Percentiles rank a stretch among this genome's conserved stretches.
phyloP scores from a whole-genome alignment of 2,888 invertebrate species.

The Drosophila glabriapex region DNA sequence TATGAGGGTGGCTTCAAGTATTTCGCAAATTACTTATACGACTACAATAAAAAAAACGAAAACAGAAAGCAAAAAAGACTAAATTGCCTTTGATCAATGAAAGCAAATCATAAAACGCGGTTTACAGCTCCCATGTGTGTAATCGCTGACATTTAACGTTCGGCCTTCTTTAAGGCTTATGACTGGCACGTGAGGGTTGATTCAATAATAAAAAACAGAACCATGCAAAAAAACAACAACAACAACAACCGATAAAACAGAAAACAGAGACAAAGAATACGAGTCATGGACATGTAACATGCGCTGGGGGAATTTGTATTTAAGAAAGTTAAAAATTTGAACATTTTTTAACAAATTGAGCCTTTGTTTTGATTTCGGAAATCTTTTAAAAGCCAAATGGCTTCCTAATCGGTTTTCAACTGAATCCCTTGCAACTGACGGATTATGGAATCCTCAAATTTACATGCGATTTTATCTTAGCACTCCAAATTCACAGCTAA shows the following conservation, averaged over 20 bases:
- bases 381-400: constrained; percentile 18
- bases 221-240: neutral
- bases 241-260: neutral
- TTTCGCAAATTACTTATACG: constrained; percentile 33
- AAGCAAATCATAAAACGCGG: constrained; percentile 85
- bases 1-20: constrained; percentile 38
- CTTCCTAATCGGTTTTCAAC: constrained; percentile 14
- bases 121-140: constrained; percentile 86
- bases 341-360: constrained; percentile 30
- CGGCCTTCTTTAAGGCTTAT: constrained; percentile 57
- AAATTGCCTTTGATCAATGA: constrained; percentile 69
- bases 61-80: neutral
- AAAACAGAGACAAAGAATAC: constrained; percentile 11
- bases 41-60: constrained; percentile 3
- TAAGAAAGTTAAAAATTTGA: constrained; percentile 25
- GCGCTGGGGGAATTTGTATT: constrained; percentile 43
- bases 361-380: constrained; percentile 50
- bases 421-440: constrained; percentile 6
- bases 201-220: constrained; percentile 7
- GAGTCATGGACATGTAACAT: constrained; percentile 36
- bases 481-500: neutral
- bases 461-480: neutral
- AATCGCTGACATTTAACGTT: constrained; percentile 78
- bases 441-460: constrained; percentile 8
- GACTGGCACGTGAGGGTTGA: constrained; percentile 62